Base-by-base conservation (phyloP, 2,797 vertebrate species). In the Amniataba percoides region DNA sequence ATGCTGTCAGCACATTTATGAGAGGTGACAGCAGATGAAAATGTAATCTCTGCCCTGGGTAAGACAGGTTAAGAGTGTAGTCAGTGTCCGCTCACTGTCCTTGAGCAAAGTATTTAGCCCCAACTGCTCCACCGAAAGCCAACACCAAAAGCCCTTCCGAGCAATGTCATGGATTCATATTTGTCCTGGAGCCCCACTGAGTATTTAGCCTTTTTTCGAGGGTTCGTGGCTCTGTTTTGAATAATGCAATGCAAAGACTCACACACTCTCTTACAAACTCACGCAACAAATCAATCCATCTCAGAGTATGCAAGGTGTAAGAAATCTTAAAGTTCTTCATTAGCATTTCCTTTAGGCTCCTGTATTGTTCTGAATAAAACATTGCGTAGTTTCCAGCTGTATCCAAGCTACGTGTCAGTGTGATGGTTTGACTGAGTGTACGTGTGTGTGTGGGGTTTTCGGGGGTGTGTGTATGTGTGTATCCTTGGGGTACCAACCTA, bases 311-410 rank as follows among this genome's bases (percentile, higher is more conserved):
- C 65, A 66, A 69, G 56, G 53, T 77, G 61, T 57, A 15, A 77
- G 34, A 85, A 78, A 82, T 76, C 63, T 60, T 74, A 49, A 82
- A 84, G 60, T 83, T 82, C 31, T 42, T 63, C 64, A 90, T 91
- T 86, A 84, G 80, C 77, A 88, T 91, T 88, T 92, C 64, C 78
- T 87, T 87, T 85, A 76, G 77, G 66, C 77, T 65, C 52, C 64
- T 65, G 63, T 64, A 80, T 86, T 68, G 77, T 82, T 88, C 77
- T 91, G 90, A 93, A 93, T 89, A 91, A 93, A 91, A 92, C 87
- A 92, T 88, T 43, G 40, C 55, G 69, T 42, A 18, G 69, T 74
- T 78, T 82, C n/a, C 53, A 70, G 57, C 48, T 65, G 48, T 71
- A 66, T 67, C 65, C 52, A 81, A 79, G 72, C 31, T 74, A 52